Conservation (phyloP, 2,888 invertebrate species). For the Lycophotia porphyrea region DNA sequence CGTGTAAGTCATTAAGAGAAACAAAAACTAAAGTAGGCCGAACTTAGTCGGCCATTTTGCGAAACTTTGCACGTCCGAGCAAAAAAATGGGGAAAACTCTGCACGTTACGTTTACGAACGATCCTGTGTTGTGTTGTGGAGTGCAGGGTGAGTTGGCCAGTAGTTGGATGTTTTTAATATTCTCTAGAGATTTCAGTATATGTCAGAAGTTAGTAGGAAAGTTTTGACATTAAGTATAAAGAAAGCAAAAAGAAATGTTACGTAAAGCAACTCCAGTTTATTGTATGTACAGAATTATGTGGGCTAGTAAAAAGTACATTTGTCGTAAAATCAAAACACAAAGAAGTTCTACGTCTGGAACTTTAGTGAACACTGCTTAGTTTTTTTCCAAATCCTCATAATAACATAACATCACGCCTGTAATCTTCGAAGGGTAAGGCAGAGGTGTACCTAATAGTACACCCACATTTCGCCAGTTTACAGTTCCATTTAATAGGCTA, state of each 20-base stretch:
- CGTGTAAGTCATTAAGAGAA: slow-evolving; percentile 58
- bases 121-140: slow-evolving; percentile 31
- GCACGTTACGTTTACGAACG: slow-evolving; percentile 45
- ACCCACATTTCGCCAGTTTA: no score
- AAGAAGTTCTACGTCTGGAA: neutral
- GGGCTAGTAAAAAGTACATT: neutral
- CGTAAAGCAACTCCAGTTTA: neutral
- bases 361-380: neutral
- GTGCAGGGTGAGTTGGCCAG: slow-evolving; percentile 31
- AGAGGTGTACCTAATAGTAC: no score
- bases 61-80: slow-evolving; percentile 56
- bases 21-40: slow-evolving; percentile 65
- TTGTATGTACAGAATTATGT: neutral
- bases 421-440: no score
- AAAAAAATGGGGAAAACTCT: slow-evolving; percentile 60
- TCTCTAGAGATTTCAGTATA: slow-evolving; percentile 4
- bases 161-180: slow-evolving; percentile 28
- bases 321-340: neutral
- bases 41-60: slow-evolving; percentile 47
- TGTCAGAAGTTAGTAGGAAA: neutral
- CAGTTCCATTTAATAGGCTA: no score
- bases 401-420: no score
- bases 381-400: neutral
- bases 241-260: neutral
- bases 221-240: slow-evolving; percentile 2